These are phyloP conservation scores for Nomia melanderi DNA, from an alignment of 1,140 invertebrate genomes.

Conservation along the genomic window DNA sequence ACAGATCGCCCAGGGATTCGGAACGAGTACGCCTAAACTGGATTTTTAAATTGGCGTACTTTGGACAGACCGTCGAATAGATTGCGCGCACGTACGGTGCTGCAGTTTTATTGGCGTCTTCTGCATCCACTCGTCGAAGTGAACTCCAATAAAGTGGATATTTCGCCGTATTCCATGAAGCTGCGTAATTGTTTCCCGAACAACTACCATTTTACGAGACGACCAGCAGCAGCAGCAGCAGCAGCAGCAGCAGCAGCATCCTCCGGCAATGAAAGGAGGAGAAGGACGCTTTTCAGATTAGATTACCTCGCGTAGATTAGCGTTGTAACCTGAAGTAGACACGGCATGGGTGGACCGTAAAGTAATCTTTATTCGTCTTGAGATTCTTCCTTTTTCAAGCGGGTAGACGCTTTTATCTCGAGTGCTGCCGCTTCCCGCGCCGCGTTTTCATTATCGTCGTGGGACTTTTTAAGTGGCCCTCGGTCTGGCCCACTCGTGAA, in stretches of 20 bases:
- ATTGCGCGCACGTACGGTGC: no score
- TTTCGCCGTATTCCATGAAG: background rate
- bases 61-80: no score
- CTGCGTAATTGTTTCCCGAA: background rate
- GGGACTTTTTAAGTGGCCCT: constrained; percentile 31
- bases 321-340: constrained; percentile 31
- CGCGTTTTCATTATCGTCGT: constrained; percentile 51
- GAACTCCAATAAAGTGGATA: background rate
- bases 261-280: background rate
- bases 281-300: constrained; percentile 9
- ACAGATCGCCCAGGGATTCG: no score
- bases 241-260: no score
- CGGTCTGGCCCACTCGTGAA: background rate
- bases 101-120: no score
- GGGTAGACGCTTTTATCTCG: constrained; percentile 47
- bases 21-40: no score
- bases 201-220: background rate
- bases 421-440: background rate
- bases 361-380: constrained; percentile 36
- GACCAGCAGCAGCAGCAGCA: background rate
- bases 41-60: no score
- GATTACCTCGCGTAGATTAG: constrained; percentile 32
- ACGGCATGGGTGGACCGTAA: constrained; percentile 15
- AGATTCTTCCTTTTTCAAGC: constrained; percentile 7
- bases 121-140: no score